These are phyloP conservation scores for Spea bombifrons DNA, from an alignment of 2,113 vertebrate species.

Conservation along the genomic window DNA sequence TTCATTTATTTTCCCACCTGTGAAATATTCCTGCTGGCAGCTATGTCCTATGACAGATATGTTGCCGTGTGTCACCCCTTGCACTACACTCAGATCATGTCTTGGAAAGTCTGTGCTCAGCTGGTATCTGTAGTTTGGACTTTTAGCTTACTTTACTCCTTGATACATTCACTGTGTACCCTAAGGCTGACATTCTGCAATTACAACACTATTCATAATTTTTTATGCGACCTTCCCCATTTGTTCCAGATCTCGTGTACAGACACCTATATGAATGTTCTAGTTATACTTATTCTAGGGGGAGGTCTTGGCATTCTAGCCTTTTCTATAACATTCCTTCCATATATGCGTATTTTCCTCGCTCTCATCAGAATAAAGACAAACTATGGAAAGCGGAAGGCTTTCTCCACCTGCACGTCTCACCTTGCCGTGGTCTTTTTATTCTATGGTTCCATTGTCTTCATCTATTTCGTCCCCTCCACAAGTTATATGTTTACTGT, in stretches of 20 bases:
- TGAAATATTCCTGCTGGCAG: slow-evolving; percentile 51
- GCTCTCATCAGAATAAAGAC: neutral
- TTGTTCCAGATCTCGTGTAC: slow-evolving; percentile 19
- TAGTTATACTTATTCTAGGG: neutral
- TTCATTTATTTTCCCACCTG: slow-evolving; percentile 50
- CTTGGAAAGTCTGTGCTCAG: slow-evolving; percentile 22
- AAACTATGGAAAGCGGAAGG: neutral
- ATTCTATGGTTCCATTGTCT: slow-evolving; percentile 1
- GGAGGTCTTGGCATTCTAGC: neutral
- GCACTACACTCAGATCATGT: slow-evolving; percentile 52
- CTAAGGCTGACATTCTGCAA: slow-evolving; percentile 6
- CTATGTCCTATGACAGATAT: slow-evolving; percentile 55
- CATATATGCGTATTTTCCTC: neutral
- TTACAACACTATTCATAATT: neutral
- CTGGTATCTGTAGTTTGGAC: slow-evolving; percentile 36
- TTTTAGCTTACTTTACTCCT: slow-evolving; percentile 17
- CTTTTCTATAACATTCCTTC: neutral
- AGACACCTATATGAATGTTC: neutral
- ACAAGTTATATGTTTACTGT: neutral
- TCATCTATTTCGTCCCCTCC: neutral
- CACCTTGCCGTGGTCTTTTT: slow-evolving; percentile 4
- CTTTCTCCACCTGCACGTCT: slow-evolving; percentile 15
- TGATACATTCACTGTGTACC: slow-evolving; percentile 27
- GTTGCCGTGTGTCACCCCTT: slow-evolving; percentile 55
- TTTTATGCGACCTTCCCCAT: slow-evolving; percentile 20